A percentile compares a stretch with the other conserved stretches of the same genome.
These are phyloP conservation scores for Pipistrellus pygmaeus DNA, from an alignment of 2,797 vertebrate species.

Conservation along the genomic window DNA sequence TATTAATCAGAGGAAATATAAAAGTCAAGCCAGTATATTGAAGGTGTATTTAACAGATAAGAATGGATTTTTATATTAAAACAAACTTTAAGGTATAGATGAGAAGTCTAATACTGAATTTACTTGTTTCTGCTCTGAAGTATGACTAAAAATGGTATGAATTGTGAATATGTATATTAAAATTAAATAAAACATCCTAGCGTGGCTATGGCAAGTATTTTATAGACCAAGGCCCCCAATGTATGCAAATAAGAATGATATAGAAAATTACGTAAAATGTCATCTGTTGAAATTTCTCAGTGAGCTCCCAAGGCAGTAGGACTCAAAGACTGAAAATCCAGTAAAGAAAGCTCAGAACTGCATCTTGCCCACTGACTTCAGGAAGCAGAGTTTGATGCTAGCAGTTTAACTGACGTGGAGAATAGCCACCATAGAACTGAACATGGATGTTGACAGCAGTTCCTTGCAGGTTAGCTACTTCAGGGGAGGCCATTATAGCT, in stretches of 20 bases:
- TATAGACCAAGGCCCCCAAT: neutral
- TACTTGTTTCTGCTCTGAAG: neutral
- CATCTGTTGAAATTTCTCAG: neutral
- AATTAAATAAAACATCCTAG: neutral
- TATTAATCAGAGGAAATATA: neutral
- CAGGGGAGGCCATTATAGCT: neutral
- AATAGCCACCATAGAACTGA: neutral
- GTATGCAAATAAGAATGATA: neutral
- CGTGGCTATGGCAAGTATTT: neutral
- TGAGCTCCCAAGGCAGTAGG: neutral
- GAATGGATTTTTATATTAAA: conserved; percentile 6
- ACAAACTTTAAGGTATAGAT: neutral
- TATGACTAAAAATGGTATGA: neutral
- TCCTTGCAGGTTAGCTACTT: neutral
- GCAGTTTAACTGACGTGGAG: neutral
- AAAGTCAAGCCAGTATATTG: neutral
- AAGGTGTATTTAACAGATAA: neutral
- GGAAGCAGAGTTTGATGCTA: neutral
- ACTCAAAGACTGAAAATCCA: neutral
- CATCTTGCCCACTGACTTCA: neutral
- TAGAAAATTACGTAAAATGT: neutral
- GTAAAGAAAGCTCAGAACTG: neutral
- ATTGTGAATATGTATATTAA: neutral
- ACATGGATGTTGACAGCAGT: neutral
- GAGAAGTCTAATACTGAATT: neutral